Base-by-base conservation (phyloP, 2,113 vertebrate genomes). In the Tenrec ecaudatus region DNA sequence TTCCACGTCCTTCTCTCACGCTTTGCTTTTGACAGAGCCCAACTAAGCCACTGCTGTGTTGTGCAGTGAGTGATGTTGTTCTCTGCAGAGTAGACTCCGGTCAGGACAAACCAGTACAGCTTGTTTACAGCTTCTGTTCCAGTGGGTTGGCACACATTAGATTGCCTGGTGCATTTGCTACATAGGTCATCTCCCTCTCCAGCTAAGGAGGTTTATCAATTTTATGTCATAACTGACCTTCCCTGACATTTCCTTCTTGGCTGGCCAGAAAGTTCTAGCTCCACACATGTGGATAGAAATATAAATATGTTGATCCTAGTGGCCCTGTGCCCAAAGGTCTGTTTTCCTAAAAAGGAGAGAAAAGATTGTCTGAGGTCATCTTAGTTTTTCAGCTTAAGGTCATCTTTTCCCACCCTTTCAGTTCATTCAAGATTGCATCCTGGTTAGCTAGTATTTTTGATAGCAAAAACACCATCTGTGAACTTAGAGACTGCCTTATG, bases 361-460 rank as follows among this genome's bases (percentile, higher is more conserved):
- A 95, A 81, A 92, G 92, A 82, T 94, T 88, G 80, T 69, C 68
- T 36, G 22, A 95, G 97, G 93, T 86, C 88, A 66, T 47, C 75
- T 81, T 71, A n/a, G 27, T 4, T 71, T 14, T 33, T 33, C 22
- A 20, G 17, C 60, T 22, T 14, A 23, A 62, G 60, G 60, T 62
- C 22, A 62, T 77, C 20, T 77, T 29, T 80, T 60, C 53, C 47
- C 80, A 60, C 6, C 12, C 10, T 43, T 53, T 83, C 38, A 64
- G 92, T 86, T 96, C 94, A 94, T 71, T 93, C 89, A 83, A 79
- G 36, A 81, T 84, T 97, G 83, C 31, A 15, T 31, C 29, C 31
- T 27, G 25, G 25, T 27, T 66, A 66, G 23, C 64, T 31, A 68
- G 66, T 31, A 23, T 16, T 31, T 40, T 3, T 15, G 29, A 31